Evolutionary conservation across 2,888 invertebrate species (phyloP), one percentile per base, ranked within the genome.

Genomic region (Tolmerus cingulatus): DNA sequence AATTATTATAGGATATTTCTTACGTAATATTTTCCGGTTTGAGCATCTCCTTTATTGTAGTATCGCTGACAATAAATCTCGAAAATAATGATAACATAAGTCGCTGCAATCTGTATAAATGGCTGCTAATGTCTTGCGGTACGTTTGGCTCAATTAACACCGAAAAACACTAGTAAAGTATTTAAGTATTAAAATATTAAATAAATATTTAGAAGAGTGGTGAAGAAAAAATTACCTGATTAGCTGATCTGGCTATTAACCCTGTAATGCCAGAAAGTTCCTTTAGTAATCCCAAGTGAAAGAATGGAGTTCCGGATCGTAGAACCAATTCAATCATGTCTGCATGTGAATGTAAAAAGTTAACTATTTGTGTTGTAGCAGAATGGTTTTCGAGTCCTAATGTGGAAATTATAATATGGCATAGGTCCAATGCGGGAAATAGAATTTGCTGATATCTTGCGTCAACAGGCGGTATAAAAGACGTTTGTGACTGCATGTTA

Each of bases 361-460:
- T 95, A 90, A 97, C 94, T 81, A 98, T 95, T 93, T 97, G 97
- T 9, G 95, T 93, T 16, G 96, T 95, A 81, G 96, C 97, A 86
- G 97, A 96, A 92, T 96, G 95, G 93, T 98, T 98, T 90, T 96
- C 95, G 0, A 96, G 94, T 40, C 98, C 97, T 81, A 98, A 94
- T 0, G 97, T 96, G 0, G 97, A 96, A 30, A 98, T 94, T 77
- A 98, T 92, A 14, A 96, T 95, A 91, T 97, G 95, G 91, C 97
- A 97, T 19, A 98, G 93, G 89, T 96, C 95, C 88, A 98, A 92
- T 27, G 97, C 96, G 0, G 98, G 97, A 86, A 97, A 94, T 89
- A 98, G 94, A 81, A 98, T 95, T 91, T 97, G 96, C 76, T 97
- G 95, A 92, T 97, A 98, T 78, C 97, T 94, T 86, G 94, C 94